These are phyloP conservation scores for Acrossocheilus fasciatus DNA, from an alignment of 2,797 vertebrate genomes.

Conservation along the genomic window DNA sequence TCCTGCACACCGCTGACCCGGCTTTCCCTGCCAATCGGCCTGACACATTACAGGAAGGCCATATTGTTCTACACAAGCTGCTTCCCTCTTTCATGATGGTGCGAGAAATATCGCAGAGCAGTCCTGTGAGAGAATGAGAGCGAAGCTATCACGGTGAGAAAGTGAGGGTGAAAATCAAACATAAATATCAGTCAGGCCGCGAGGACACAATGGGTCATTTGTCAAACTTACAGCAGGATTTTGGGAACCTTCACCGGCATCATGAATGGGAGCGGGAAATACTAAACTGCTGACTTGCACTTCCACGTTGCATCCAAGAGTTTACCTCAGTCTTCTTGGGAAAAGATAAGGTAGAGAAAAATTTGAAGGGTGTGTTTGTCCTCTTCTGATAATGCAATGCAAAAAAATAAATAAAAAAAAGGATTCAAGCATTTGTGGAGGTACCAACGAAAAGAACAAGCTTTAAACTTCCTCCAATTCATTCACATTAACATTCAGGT, in stretches of 20 bases:
- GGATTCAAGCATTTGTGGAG: neutral
- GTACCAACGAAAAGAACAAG: constrained; percentile 54
- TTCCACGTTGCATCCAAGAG: constrained; percentile 7
- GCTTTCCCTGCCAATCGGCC: constrained; percentile 48
- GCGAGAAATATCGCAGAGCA: constrained; percentile 28
- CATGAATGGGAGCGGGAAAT: constrained; percentile 63
- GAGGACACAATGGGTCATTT: constrained; percentile 65
- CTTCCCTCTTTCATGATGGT: constrained; percentile 64
- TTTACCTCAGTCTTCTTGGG: neutral
- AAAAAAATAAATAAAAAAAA: neutral
- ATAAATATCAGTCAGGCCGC: constrained; percentile 66
- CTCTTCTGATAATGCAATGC: neutral
- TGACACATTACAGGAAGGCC: constrained; percentile 74
- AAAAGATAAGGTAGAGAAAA: neutral
- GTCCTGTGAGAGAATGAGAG: constrained; percentile 53
- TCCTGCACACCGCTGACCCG: constrained; percentile 32
- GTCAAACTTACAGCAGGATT: constrained; percentile 67
- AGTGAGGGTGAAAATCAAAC: constrained; percentile 64
- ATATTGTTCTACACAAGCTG: constrained; percentile 78
- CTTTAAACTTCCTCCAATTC: constrained; percentile 43
- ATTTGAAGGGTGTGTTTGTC: neutral
- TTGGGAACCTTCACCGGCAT: constrained; percentile 64
- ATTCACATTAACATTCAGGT: constrained; percentile 23
- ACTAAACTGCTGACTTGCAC: constrained; percentile 6
- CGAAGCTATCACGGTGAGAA: constrained; percentile 67